These are phyloP conservation scores for Acrossocheilus fasciatus DNA, from an alignment of 2,797 vertebrate species.

Conservation along the genomic window DNA sequence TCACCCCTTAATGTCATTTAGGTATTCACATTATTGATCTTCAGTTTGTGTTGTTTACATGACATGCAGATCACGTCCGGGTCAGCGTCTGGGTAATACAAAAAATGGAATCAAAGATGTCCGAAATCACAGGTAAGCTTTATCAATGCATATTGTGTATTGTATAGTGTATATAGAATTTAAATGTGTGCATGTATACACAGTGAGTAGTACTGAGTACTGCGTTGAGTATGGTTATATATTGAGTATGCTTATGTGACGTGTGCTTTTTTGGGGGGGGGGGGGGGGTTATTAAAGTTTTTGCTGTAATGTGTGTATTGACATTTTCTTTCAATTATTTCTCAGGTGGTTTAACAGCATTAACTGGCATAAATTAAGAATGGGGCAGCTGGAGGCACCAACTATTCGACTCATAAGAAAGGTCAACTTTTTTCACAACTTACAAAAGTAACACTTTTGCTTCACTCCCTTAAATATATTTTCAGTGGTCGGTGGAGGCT, in stretches of 20 bases:
- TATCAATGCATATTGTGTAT: background rate
- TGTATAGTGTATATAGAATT: background rate
- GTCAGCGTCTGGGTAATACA: slow-evolving; percentile 84
- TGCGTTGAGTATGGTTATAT: background rate
- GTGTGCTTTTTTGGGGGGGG: background rate
- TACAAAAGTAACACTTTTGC: background rate
- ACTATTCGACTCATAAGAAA: slow-evolving; percentile 80
- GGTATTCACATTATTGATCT: background rate
- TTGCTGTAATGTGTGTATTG: background rate
- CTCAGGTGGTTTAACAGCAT: slow-evolving; percentile 83
- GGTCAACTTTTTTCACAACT: slow-evolving; percentile 63
- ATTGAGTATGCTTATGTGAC: background rate
- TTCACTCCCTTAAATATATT: background rate
- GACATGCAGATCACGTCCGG: slow-evolving; percentile 77
- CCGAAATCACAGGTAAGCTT: slow-evolving; percentile 81
- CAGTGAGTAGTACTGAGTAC: background rate
- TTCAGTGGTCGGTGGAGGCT: background rate
- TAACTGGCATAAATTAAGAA: slow-evolving; percentile 83
- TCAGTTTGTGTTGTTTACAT: slow-evolving; percentile 7
- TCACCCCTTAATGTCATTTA: background rate
- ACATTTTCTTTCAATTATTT: background rate
- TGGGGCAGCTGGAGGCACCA: slow-evolving; percentile 80
- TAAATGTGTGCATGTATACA: background rate
- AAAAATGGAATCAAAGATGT: slow-evolving; percentile 85
- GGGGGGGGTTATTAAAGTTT: background rate